A percentile compares a stretch with the other conserved stretches of the same genome.
These are phyloP conservation scores for Hybos culiciformis DNA, from an alignment of 2,888 invertebrate species.

Conservation along the genomic window DNA sequence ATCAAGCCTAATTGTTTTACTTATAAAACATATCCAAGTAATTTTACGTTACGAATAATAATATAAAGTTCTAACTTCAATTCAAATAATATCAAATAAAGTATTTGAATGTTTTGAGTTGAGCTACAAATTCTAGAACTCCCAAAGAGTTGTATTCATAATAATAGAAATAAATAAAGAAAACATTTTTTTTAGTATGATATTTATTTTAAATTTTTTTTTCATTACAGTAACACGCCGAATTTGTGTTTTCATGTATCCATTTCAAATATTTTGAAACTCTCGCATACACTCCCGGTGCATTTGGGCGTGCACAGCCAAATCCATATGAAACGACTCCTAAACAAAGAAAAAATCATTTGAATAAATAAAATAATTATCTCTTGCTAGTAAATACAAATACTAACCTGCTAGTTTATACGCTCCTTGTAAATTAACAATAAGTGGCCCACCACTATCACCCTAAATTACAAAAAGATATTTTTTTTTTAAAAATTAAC, in stretches of 20 bases:
- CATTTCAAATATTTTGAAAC: slow-evolving; percentile 28
- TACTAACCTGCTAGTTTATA: slow-evolving; percentile 23
- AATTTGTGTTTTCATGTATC: slow-evolving; percentile 26
- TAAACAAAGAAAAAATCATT: neutral
- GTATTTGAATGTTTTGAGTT: no score
- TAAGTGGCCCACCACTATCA: slow-evolving; percentile 32
- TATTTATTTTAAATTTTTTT: neutral
- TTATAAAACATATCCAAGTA: no score
- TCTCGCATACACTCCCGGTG: slow-evolving; percentile 31
- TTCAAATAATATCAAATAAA: no score
- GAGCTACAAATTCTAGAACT: no score
- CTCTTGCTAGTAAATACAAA: neutral
- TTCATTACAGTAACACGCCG: slow-evolving; percentile 26
- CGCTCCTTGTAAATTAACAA: slow-evolving; percentile 14
- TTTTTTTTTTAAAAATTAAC: neutral
- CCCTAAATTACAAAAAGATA: slow-evolving; percentile 19
- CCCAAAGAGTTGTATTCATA: no score
- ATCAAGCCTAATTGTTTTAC: no score
- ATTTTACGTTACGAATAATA: no score
- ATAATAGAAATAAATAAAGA: no score
- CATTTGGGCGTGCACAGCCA: slow-evolving; percentile 28
- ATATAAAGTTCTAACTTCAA: no score
- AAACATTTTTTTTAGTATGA: no score
- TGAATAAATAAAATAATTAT: neutral
- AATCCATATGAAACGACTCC: slow-evolving; percentile 30